Conservation (phyloP, 2,113 vertebrate species). For the Etheostoma cragini region DNA sequence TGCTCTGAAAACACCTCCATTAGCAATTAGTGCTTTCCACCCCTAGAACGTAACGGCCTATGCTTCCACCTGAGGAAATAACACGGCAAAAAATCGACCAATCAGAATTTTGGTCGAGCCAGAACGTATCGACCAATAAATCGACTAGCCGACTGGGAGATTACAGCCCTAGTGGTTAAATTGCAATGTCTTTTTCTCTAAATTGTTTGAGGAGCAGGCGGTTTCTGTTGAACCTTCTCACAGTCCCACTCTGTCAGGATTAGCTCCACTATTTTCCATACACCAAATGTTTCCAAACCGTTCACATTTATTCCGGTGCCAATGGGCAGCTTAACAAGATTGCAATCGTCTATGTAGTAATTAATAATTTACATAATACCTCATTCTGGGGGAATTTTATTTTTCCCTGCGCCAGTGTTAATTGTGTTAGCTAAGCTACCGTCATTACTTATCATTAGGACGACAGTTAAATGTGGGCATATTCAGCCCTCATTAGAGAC, state of each 20-base stretch:
- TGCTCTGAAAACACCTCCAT: too few relatives aligned
- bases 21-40: too few relatives aligned
- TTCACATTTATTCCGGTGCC: conserved; percentile 73
- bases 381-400: conserved; percentile 72
- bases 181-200: conserved; percentile 43
- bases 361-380: conserved; percentile 84
- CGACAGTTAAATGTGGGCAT: conserved; percentile 68
- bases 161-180: conserved; percentile 30
- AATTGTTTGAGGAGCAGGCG: conserved; percentile 66
- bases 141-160: too few relatives aligned
- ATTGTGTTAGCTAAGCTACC: conserved; percentile 73
- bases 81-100: too few relatives aligned
- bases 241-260: conserved; percentile 51
- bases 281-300: conserved; percentile 62
- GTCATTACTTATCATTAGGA: conserved; percentile 74
- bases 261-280: conserved; percentile 53
- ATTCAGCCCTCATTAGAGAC: conserved; percentile 68
- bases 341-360: conserved; percentile 74
- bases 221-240: conserved; percentile 52
- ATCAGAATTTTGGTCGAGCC: too few relatives aligned
- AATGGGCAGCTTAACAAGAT: conserved; percentile 74
- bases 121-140: too few relatives aligned
- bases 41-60: too few relatives aligned
- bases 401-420: conserved; percentile 63
- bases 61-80: too few relatives aligned